Evolutionary conservation across 2,113 vertebrate genomes (phyloP).

Genomic region (Cygnus atratus): DNA sequence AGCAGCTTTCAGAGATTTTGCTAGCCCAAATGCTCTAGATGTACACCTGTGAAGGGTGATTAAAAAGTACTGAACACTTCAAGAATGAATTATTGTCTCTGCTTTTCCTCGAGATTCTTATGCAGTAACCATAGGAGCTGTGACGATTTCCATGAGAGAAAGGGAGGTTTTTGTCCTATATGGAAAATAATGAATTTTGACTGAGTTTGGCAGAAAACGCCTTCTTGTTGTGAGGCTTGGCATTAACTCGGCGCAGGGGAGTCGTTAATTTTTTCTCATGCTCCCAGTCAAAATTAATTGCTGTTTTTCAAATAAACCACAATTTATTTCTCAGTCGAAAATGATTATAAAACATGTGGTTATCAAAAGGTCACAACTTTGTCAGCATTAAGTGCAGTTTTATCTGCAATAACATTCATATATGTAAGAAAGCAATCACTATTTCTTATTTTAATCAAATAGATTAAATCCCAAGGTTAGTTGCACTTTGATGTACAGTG

Average conservation of each 20-base stretch:
- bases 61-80: background rate
- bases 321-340: background rate
- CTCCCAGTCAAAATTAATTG: constrained; percentile 22
- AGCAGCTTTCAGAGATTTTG: background rate
- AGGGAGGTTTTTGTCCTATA: background rate
- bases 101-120: constrained; percentile 20
- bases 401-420: background rate
- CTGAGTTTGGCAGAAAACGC: constrained; percentile 12
- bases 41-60: background rate
- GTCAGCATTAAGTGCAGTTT: constrained; percentile 13
- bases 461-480: constrained; percentile 11
- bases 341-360: background rate
- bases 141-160: background rate
- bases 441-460: background rate
- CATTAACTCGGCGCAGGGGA: background rate
- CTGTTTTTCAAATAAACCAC: background rate
- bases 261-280: constrained; percentile 9
- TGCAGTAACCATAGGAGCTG: background rate
- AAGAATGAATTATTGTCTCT: background rate
- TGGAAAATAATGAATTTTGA: constrained; percentile 34
- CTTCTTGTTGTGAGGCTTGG: background rate
- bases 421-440: background rate
- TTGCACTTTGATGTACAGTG: background rate
- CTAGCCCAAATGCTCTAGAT: background rate
- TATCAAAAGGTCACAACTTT: constrained; percentile 33